A percentile compares a stretch with the other conserved stretches of the same genome.
Evolutionary conservation across 2,888 invertebrate genomes (phyloP).

Genomic region (Platycheirus albimanus): DNA sequence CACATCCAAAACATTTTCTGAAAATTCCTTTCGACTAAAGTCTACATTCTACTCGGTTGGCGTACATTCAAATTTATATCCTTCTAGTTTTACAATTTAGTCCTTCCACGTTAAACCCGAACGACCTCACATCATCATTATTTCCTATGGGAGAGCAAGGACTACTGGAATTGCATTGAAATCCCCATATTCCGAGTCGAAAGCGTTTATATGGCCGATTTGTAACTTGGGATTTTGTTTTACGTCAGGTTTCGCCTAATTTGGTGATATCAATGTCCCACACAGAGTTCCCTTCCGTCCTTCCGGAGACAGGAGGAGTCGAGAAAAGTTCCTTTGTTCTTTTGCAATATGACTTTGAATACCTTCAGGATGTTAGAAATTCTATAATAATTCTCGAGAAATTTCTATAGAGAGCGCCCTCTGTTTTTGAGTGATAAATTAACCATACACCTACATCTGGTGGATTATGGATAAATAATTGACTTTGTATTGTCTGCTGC

Average conservation of each 20-base stretch:
- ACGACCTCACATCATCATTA: background rate
- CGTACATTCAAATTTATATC: no score
- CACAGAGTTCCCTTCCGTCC: conserved; percentile 30
- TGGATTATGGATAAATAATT: conserved; percentile 74
- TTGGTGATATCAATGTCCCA: conserved; percentile 55
- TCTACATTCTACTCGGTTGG: no score
- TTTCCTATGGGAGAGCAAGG: no score
- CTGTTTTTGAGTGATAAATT: conserved; percentile 66
- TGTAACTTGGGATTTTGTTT: conserved; percentile 43
- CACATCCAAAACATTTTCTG: no score
- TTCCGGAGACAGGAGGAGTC: no score
- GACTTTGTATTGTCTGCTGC: conserved; percentile 58
- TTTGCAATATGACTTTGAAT: no score
- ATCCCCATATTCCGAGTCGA: conserved; percentile 1
- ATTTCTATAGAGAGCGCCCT: conserved; percentile 1
- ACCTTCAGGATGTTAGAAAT: conserved; percentile 31
- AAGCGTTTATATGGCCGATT: conserved; percentile 29
- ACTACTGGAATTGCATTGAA: conserved; percentile 9
- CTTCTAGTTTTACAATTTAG: no score
- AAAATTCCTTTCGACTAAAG: no score
- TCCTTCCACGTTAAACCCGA: no score
- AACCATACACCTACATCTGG: conserved; percentile 61
- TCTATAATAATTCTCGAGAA: no score
- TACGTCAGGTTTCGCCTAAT: conserved; percentile 51
- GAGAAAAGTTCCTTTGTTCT: conserved; percentile 14